Evolutionary conservation across 2,113 vertebrate genomes (phyloP).

Genomic region (Micronycteris hirsuta): DNA sequence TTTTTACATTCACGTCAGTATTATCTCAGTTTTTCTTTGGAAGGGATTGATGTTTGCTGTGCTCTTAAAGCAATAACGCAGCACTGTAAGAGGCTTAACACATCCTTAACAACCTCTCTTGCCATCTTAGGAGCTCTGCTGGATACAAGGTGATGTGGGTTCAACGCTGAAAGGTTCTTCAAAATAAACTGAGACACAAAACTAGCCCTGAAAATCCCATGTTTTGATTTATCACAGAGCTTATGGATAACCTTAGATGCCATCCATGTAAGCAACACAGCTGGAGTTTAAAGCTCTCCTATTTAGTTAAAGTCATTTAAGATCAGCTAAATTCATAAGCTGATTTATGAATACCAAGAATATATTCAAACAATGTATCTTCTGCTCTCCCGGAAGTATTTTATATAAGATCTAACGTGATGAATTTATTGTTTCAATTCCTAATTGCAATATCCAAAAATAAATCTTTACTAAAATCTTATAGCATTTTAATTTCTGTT

Average conservation of each 20-base stretch:
- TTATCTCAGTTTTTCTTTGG: neutral
- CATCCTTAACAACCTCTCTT: constrained; percentile 32
- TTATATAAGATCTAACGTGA: neutral
- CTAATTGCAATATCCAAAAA: neutral
- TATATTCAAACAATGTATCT: neutral
- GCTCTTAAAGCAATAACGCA: neutral
- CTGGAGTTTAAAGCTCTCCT: neutral
- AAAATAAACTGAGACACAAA: neutral
- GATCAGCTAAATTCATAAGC: neutral
- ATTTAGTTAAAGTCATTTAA: neutral
- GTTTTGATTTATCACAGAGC: neutral
- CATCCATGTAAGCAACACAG: neutral
- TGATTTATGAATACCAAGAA: neutral
- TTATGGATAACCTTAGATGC: neutral
- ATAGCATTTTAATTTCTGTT: neutral
- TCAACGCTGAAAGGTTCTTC: neutral
- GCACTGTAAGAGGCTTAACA: neutral
- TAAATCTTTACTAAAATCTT: neutral
- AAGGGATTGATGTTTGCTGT: neutral
- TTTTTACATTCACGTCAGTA: neutral
- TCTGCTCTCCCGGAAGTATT: neutral
- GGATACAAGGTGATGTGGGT: neutral
- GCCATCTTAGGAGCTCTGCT: neutral
- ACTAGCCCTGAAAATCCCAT: neutral
- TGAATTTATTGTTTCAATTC: neutral